Conservation (phyloP, 1,140 invertebrate genomes). For the Neotoxoptera formosana region DNA sequence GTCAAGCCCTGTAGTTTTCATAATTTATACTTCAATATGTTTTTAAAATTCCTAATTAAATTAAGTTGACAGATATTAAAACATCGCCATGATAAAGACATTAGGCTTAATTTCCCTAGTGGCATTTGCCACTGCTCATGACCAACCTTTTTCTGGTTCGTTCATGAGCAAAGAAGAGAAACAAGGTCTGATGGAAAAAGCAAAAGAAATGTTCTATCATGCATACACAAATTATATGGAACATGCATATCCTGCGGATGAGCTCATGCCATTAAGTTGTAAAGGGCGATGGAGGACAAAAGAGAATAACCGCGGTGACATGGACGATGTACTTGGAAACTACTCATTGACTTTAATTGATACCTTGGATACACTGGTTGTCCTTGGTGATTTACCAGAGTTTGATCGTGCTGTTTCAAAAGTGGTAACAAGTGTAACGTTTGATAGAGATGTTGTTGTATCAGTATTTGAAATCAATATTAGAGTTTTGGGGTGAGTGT, state of each 20-base stretch:
- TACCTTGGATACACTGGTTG: conserved; percentile 90
- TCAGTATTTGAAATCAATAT: conserved; percentile 99
- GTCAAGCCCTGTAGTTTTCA: background rate
- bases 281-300: conserved; percentile 87
- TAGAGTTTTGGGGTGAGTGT: conserved; percentile 86
- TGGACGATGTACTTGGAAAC: conserved; percentile 97
- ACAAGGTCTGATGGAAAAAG: conserved; percentile 73
- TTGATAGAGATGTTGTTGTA: conserved; percentile 94
- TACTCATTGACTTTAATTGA: conserved; percentile 95
- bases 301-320: conserved; percentile 89
- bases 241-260: conserved; percentile 97
- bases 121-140: conserved; percentile 24
- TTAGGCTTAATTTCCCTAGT: conserved; percentile 8
- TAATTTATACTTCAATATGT: conserved; percentile 40
- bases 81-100: conserved; percentile 10
- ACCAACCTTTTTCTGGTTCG: conserved; percentile 37
- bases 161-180: conserved; percentile 56
- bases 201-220: conserved; percentile 96
- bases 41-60: conserved; percentile 14
- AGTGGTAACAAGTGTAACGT: conserved; percentile 85
- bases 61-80: conserved; percentile 48
- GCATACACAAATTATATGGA: conserved; percentile 97
- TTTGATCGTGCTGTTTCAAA: conserved; percentile 91
- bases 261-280: conserved; percentile 97
- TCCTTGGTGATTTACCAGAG: conserved; percentile 91